These are phyloP conservation scores for Coenobita brevimanus DNA, from an alignment of 1,140 invertebrate species.

Conservation along the genomic window DNA sequence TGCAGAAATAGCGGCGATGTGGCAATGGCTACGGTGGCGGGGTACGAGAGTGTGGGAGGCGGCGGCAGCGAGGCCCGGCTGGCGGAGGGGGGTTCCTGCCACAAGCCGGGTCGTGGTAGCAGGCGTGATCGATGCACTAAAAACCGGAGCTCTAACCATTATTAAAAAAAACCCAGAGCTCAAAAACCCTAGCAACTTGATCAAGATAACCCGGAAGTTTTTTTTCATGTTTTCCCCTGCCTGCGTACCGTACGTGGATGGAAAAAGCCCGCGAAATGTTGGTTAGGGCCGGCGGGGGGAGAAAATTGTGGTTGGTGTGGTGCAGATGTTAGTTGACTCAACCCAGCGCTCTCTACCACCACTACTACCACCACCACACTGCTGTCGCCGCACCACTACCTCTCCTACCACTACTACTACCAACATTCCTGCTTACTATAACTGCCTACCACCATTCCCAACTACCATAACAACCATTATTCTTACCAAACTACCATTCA, in stretches of 20 bases:
- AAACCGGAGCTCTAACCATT: too few relatives aligned
- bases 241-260: neutral
- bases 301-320: neutral
- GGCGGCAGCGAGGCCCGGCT: constrained; percentile 52
- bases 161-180: too few relatives aligned
- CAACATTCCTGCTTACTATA: neutral
- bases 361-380: constrained; percentile 10
- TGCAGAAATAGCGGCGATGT: too few relatives aligned
- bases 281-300: constrained; percentile 8
- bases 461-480: neutral
- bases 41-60: constrained; percentile 43
- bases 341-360: constrained; percentile 3
- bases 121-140: constrained; percentile 60
- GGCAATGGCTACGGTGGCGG: neutral
- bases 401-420: constrained; percentile 9
- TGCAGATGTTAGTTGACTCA: constrained; percentile 46
- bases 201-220: too few relatives aligned
- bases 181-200: too few relatives aligned
- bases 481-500: too few relatives aligned
- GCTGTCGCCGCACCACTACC: constrained; percentile 6
- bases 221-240: too few relatives aligned
- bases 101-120: constrained; percentile 34
- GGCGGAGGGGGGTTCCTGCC: constrained; percentile 55
- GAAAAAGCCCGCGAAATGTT: constrained; percentile 28
- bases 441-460: neutral